Base-by-base conservation (phyloP, 2,113 vertebrate genomes). In the Cyprinodon brontotheroides region DNA sequence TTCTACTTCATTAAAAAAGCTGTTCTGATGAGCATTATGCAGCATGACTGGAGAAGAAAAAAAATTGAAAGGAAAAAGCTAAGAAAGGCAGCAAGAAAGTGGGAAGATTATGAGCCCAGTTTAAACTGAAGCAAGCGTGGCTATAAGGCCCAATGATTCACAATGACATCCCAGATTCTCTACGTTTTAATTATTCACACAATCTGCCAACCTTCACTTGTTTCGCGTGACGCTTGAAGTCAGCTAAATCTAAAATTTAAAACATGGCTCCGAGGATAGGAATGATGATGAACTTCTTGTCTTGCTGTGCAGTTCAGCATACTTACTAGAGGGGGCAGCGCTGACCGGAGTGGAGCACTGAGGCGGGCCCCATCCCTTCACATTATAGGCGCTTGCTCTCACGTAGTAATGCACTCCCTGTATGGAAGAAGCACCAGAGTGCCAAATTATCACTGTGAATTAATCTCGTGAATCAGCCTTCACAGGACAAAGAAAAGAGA, bases 291-390 rank as follows among this genome's bases (percentile, higher is more conserved):
- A 39, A 15, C 11, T 50, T 67, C 74, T 82, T 64, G 72, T 79
- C 68, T 71, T 65, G 57, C 43, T 48, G 29, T 72, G 77, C 57
- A 87, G 79, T 87, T 80, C 65, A 38, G 67, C 12, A 4, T 90
- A 94, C 94, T 95, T 86, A 95, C 94, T 93, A 82, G 94, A 95
- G 77, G 94, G 94, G 83, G 89, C 86, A 81, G 90, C 91, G 48
- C 93, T 90, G 83, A 69, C 84, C 6, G 94, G 94, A 50, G 86
- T 78, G 5, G 93, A 93, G 80, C 64, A 75, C 86, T 92, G 92
- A 69, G 91, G 76, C 2, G 80, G 90, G 13, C 94, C 94, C 94
- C 94, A 95, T 86, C 94, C 94, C 81, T 91, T 93, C 75, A 94
- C 88, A 20, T 95, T 95, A 88, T 86, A 93, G 70, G 92, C 92